These are phyloP conservation scores for Chrysodeixis includens DNA, from an alignment of 2,888 invertebrate genomes.

Conservation along the genomic window DNA sequence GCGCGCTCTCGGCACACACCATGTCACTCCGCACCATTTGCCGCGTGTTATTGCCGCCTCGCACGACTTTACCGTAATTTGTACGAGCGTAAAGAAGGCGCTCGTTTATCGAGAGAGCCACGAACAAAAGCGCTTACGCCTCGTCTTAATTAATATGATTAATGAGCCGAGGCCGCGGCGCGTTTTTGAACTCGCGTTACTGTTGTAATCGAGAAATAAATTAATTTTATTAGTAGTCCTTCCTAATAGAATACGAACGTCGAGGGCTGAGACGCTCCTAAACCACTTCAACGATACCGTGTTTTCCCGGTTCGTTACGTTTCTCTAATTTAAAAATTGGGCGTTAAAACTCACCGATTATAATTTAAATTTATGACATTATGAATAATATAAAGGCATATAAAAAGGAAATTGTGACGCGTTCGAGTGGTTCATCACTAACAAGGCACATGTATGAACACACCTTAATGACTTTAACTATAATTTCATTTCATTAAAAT, in stretches of 20 bases:
- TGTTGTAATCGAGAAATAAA: constrained; percentile 88
- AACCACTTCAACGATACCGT: constrained; percentile 66
- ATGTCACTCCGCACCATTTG: constrained; percentile 59
- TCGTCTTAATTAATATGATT: constrained; percentile 89
- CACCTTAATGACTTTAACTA: constrained; percentile 64
- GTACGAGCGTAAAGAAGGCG: constrained; percentile 70
- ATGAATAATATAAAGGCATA: constrained; percentile 77
- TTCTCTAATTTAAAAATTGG: constrained; percentile 85
- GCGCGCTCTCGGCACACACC: constrained; percentile 44
- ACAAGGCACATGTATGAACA: constrained; percentile 72
- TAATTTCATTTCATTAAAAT: constrained; percentile 68
- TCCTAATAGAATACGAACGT: constrained; percentile 83
- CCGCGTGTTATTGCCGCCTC: constrained; percentile 66
- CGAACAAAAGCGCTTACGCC: constrained; percentile 85
- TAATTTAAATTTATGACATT: constrained; percentile 84
- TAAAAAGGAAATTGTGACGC: constrained; percentile 78
- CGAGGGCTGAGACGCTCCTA: constrained; percentile 69
- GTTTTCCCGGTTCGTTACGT: constrained; percentile 79
- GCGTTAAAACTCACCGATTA: constrained; percentile 86
- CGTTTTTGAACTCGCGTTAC: constrained; percentile 84
- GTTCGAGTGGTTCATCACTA: constrained; percentile 75
- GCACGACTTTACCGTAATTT: constrained; percentile 73
- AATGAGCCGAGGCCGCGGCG: constrained; percentile 82
- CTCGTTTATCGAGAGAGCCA: constrained; percentile 80
- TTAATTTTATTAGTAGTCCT: constrained; percentile 88